Evolutionary conservation across 2,113 vertebrate species (phyloP).

Genomic region (Euleptes europaea): DNA sequence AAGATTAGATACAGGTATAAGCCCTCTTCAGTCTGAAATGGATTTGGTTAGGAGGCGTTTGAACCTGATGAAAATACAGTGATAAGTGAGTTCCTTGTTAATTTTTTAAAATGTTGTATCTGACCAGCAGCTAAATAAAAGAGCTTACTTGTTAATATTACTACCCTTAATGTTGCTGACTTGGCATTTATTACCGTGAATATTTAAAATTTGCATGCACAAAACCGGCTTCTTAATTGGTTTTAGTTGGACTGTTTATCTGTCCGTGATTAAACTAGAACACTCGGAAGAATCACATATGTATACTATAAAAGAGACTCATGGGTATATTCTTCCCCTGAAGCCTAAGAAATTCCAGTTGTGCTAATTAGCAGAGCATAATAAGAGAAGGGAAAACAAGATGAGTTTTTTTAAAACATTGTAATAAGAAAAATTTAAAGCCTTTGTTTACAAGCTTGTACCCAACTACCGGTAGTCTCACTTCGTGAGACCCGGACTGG

Average conservation of each 20-base stretch:
- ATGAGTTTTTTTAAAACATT: not conserved
- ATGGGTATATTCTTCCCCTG: not conserved
- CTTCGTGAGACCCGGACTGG: not conserved
- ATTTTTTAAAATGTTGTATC: slow-evolving; percentile 70
- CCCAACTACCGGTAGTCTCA: not conserved
- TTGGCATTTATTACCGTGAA: slow-evolving; percentile 25
- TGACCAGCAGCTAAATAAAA: slow-evolving; percentile 80
- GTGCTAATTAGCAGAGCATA: slow-evolving; percentile 11
- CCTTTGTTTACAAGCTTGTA: not conserved
- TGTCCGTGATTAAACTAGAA: slow-evolving; percentile 1
- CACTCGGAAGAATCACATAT: slow-evolving; percentile 26
- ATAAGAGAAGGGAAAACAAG: not conserved
- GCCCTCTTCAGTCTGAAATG: slow-evolving; percentile 81
- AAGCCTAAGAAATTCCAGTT: not conserved
- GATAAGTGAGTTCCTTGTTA: slow-evolving; percentile 85
- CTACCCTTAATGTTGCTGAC: slow-evolving; percentile 20
- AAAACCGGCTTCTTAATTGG: slow-evolving; percentile 5
- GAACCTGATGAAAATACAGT: slow-evolving; percentile 83
- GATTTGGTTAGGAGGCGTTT: slow-evolving; percentile 76
- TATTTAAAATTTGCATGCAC: slow-evolving; percentile 43
- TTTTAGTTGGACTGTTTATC: slow-evolving; percentile 8
- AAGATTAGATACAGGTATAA: slow-evolving; percentile 79
- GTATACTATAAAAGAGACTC: slow-evolving; percentile 17
- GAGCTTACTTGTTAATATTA: slow-evolving; percentile 58
- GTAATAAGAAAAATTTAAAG: not conserved